phyloP scores from a whole-genome alignment of 2,797 vertebrate species.

The Peromyscus nudipes region DNA sequence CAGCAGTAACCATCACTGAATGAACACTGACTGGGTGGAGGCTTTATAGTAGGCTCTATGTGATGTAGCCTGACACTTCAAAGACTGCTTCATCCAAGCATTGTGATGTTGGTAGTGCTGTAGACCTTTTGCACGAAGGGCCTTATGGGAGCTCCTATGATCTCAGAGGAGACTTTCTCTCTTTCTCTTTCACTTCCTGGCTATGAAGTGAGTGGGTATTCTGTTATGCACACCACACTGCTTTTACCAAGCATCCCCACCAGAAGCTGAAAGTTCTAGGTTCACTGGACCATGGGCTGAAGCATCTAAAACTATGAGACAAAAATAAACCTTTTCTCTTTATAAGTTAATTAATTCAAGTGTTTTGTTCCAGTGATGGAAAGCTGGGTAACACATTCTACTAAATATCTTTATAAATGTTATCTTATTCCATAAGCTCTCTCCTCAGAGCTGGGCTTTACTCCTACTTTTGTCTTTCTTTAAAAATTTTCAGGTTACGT shows the following conservation, averaged over 20 bases:
- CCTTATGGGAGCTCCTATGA: not conserved
- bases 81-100: not conserved
- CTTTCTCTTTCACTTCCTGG: not conserved
- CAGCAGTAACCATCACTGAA: not conserved
- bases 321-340: not conserved
- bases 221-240: not conserved
- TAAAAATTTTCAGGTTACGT: not conserved
- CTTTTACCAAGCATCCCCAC: not conserved
- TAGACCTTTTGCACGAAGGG: not conserved
- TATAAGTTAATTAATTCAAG: not conserved
- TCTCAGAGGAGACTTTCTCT: not conserved
- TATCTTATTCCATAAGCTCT: not conserved
- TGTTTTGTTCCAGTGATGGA: not conserved
- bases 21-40: not conserved
- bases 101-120: not conserved
- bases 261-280: not conserved
- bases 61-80: not conserved
- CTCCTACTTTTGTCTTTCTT: not conserved
- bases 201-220: not conserved
- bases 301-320: too few species aligned
- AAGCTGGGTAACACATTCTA: not conserved
- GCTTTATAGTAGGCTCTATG: not conserved
- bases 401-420: not conserved
- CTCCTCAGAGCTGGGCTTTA: not conserved
- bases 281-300: not conserved